Base-by-base conservation (phyloP, 2,113 vertebrate genomes). In the Notarius lentiginosus region DNA sequence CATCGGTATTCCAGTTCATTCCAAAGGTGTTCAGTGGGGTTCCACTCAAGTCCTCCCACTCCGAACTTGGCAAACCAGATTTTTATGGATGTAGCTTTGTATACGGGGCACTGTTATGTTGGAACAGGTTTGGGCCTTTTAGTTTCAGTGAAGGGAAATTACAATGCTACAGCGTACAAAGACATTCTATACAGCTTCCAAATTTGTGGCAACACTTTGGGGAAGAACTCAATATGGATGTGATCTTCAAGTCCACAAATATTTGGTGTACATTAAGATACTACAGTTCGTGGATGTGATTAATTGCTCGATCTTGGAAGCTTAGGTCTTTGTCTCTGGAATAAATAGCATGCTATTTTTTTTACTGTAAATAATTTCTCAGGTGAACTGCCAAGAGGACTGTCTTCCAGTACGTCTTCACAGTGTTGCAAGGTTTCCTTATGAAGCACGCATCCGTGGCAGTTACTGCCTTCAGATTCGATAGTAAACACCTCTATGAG, bases 391-490 rank as follows among this genome's bases (percentile, higher is more conserved):
- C 18, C 34, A 75, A 22, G 20, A 47, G 17, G 20, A 55, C 22
- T 27, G 75, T 84, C 70, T 75, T n/a, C 55, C 56, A 84, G 30
- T 15, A 17, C 53, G 27, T 60, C 14, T 84, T 58, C 27, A 18
- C 15, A 76, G 34, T 24, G n/a, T 18, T 63, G 72, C 15, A 30
- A 6, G 22, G n/a, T 51, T 79, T 79, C n/a, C 72, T 53, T 47
- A 79, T 63, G 47, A 65, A 77, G 24, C 8, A 7, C 30, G 22
- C 22, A n/a, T 20, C 58, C 41, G 5, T 77, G 58, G 41, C 17
- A 85, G 83, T 11, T 84, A 84, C 61, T 76, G 51, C 14, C 56
- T 51, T 65, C 22, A 47, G 68, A 76, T 61, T 84, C 61, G 14
- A 76, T 53, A 77, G 72, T 53, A 27, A 77, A 17, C n/a, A 51